Evolutionary conservation across 2,113 vertebrate species (phyloP).

Genomic region (Pleuronectes platessa): DNA sequence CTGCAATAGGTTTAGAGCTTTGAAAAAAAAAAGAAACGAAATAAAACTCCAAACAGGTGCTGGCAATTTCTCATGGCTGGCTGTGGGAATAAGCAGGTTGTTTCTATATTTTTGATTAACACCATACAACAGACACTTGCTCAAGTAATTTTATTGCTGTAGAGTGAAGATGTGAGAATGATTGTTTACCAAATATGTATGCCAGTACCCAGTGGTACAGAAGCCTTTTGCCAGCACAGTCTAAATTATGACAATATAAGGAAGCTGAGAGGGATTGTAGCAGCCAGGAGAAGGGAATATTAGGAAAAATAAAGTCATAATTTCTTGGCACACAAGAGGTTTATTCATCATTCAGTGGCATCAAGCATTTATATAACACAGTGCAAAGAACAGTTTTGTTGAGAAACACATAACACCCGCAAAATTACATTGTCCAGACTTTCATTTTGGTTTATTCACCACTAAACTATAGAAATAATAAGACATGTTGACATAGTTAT

Average conservation of each 20-base stretch:
- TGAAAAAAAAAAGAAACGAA: not conserved
- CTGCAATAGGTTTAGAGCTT: slow-evolving; percentile 3
- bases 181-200: slow-evolving; percentile 40
- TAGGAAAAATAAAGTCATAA: not conserved
- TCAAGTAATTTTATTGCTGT: slow-evolving; percentile 8
- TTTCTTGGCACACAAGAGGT: not conserved
- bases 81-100: not conserved
- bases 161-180: slow-evolving; percentile 30
- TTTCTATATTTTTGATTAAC: slow-evolving; percentile 17
- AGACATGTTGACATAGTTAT: too few relatives aligned
- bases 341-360: not conserved
- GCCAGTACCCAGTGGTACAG: slow-evolving; percentile 11
- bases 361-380: too few relatives aligned
- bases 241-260: slow-evolving; percentile 8
- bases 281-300: not conserved
- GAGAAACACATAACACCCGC: too few relatives aligned
- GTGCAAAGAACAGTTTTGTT: too few relatives aligned
- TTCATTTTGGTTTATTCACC: too few relatives aligned
- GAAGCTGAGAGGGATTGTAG: not conserved
- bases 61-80: not conserved
- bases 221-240: not conserved
- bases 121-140: slow-evolving; percentile 2
- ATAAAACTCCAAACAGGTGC: slow-evolving; percentile 6
- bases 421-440: too few relatives aligned
- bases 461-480: too few relatives aligned